Evolutionary conservation across 2,888 invertebrate genomes (phyloP).

Genomic region (Eupsilia transversa): DNA sequence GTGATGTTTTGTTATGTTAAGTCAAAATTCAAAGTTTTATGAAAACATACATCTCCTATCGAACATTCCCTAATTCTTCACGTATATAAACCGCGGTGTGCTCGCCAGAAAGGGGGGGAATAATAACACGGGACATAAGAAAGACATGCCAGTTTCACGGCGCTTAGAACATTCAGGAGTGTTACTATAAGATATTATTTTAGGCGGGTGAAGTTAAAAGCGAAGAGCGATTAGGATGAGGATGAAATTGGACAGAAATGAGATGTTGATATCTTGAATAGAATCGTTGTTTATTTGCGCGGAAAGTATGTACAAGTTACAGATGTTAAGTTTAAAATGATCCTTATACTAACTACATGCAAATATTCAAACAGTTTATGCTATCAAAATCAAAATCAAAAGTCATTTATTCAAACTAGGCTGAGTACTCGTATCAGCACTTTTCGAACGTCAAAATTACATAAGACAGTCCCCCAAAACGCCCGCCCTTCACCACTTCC

Average conservation of each 20-base stretch:
- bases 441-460: too few species aligned
- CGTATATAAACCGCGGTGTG: constrained; percentile 49
- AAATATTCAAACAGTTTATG: too few species aligned
- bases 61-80: constrained; percentile 23
- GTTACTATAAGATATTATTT: constrained; percentile 43
- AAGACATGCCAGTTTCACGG: constrained; percentile 71
- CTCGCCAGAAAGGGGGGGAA: constrained; percentile 29
- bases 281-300: too few species aligned
- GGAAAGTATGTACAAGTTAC: too few species aligned
- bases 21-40: constrained; percentile 7
- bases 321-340: too few species aligned
- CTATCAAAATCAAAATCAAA: too few species aligned
- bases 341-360: too few species aligned
- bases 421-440: too few species aligned
- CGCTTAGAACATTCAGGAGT: constrained; percentile 65
- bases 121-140: constrained; percentile 61
- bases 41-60: constrained; percentile 10
- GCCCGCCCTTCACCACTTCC: too few species aligned
- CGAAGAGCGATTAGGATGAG: constrained; percentile 7
- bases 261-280: neutral
- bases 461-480: too few species aligned
- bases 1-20: neutral
- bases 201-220: constrained; percentile 8
- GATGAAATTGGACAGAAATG: neutral
- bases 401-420: too few species aligned